Evolutionary conservation across 2,888 invertebrate species (phyloP).

Genomic region (Ischnura elegans): DNA sequence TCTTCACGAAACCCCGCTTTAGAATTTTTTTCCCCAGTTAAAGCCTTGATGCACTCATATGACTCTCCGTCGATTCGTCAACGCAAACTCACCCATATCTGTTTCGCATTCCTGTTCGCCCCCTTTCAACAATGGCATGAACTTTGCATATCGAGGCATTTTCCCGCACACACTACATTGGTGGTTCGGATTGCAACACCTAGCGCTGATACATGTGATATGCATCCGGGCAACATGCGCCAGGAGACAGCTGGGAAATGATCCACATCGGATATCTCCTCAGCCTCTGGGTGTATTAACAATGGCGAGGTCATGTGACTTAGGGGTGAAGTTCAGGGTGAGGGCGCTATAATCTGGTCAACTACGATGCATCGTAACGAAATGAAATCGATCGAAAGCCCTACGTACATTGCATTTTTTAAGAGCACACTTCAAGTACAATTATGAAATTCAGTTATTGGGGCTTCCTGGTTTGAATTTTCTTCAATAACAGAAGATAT

Average conservation of each 20-base stretch:
- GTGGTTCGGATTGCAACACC: neutral
- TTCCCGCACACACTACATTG: neutral
- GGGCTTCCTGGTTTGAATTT: too few relatives aligned
- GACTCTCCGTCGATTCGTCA: too few relatives aligned
- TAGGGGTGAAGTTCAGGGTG: neutral
- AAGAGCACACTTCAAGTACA: too few relatives aligned
- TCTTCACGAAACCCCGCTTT: too few relatives aligned
- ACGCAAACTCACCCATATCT: too few relatives aligned
- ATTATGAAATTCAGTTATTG: too few relatives aligned
- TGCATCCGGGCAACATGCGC: slow-evolving; percentile 29
- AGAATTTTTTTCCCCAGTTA: too few relatives aligned
- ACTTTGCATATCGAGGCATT: slow-evolving; percentile 36
- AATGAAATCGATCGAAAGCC: neutral
- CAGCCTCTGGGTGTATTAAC: neutral
- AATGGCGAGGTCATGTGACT: neutral
- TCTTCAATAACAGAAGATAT: too few relatives aligned
- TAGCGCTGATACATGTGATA: slow-evolving; percentile 43
- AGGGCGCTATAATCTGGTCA: neutral
- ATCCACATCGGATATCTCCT: too few relatives aligned
- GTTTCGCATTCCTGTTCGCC: too few relatives aligned
- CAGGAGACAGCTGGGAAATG: neutral
- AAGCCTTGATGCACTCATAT: too few relatives aligned
- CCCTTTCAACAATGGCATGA: neutral
- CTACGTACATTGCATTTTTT: too few relatives aligned
- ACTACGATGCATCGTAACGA: neutral